Evolutionary conservation across 1,140 invertebrate genomes (phyloP), one percentile per base, ranked within the genome.

Genomic region (Riptortus pedestris): DNA sequence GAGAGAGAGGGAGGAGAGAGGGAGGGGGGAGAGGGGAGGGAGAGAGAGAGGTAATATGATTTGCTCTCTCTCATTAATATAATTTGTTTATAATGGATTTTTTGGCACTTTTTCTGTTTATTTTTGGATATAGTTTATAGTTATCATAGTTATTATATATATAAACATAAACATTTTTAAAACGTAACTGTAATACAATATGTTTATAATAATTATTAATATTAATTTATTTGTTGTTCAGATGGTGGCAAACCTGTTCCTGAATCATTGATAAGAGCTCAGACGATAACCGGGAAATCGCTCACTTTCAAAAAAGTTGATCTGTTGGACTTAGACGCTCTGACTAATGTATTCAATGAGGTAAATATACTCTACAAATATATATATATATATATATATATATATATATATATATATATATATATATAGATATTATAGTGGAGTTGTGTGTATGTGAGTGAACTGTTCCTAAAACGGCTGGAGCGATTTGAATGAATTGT

Each of bases 221-320:
- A 7, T 38, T 38, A 7, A 38, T 38, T 38, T 38, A 38, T 7
- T 55, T 24, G 7, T 24, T 55, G 22, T 18, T 55, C 14, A 55
- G 51, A 20, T 27, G 24, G 24, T 24, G 18, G 14, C 24, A 20
- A 55, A 24, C 24, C 51, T 24, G 12, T 33, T 70, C 90, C 91
- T 2, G 87, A 88, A 72, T 81, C 87, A 31, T 71, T 94, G n/a
- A 77, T 76, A 60, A 79, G 91, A 63, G 87, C 96, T 0, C 87
- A 96, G 77, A 81, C 86, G 69, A 80, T 97, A 55, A 86, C 87
- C 27, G 84, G 85, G 22, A 88, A 87, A 73, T 80, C 76, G 64
- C 77, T 95, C 12, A 76, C 78, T 26, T 93, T 91, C 72, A 85
- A 90, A 70, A 77, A 85, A 67, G 82, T 87, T 52, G 90, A 96